Percentiles rank a stretch among this genome's conserved stretches.
Evolutionary conservation across 2,113 vertebrate species (phyloP).

Genomic region (Pelecanus crispus): DNA sequence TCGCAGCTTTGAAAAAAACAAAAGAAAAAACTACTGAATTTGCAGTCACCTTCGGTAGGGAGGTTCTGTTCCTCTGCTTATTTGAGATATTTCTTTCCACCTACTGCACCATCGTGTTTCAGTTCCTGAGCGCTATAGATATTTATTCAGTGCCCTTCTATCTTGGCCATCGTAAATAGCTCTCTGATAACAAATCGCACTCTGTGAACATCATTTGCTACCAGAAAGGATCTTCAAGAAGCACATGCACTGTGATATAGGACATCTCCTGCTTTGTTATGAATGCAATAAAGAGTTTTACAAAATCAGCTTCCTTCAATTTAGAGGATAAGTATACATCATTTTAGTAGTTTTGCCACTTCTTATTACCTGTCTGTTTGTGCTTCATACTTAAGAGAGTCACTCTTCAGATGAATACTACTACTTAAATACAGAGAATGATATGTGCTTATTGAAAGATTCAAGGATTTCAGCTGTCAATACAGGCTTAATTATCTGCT

Average conservation of each 20-base stretch:
- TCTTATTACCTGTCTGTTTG: neutral
- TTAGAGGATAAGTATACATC: constrained; percentile 1
- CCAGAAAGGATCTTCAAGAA: constrained; percentile 51
- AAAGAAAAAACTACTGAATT: constrained; percentile 30
- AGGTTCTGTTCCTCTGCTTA: constrained; percentile 29
- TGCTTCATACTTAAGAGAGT: neutral
- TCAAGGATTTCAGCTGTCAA: constrained; percentile 56
- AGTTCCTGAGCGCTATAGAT: constrained; percentile 50
- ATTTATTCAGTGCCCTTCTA: constrained; percentile 45
- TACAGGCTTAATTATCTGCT: constrained; percentile 42
- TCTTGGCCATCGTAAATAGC: constrained; percentile 49
- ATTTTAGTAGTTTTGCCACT: constrained; percentile 10
- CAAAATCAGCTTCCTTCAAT: constrained; percentile 16
- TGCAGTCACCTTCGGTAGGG: constrained; percentile 11
- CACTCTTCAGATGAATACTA: constrained; percentile 31
- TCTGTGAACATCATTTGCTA: constrained; percentile 26
- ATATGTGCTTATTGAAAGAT: constrained; percentile 21
- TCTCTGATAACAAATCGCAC: constrained; percentile 55
- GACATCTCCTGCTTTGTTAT: constrained; percentile 48
- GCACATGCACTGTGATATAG: constrained; percentile 38
- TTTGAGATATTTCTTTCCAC: constrained; percentile 57
- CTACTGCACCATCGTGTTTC: neutral
- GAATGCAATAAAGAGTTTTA: constrained; percentile 41
- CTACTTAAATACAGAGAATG: constrained; percentile 20
- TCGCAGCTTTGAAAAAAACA: neutral